A percentile compares a stretch with the other conserved stretches of the same genome.
phyloP scores from a whole-genome alignment of 2,113 vertebrate genomes.

The Cheilinus undulatus region DNA sequence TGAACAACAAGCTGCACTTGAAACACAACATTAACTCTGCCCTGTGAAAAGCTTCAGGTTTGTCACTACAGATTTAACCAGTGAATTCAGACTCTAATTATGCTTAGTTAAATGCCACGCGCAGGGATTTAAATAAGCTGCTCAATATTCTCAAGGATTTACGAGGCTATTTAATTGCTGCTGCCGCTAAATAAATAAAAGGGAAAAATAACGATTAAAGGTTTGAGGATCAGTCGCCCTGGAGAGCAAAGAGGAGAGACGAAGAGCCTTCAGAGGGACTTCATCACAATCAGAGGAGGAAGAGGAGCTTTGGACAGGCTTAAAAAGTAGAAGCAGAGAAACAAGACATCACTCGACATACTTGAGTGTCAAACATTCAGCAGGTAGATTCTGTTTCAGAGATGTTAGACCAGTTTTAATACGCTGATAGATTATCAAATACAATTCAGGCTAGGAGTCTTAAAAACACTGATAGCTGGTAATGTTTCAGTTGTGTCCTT shows the following conservation, averaged over 20 bases:
- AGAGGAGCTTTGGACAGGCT: neutral
- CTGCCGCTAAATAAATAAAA: conserved; percentile 31
- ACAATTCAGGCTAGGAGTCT: too few species aligned
- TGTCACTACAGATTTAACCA: conserved; percentile 77
- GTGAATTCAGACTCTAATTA: conserved; percentile 70
- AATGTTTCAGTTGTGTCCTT: too few species aligned
- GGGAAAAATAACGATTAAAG: conserved; percentile 10
- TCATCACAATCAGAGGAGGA: neutral
- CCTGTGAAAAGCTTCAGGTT: conserved; percentile 54
- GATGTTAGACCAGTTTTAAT: too few species aligned
- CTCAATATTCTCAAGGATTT: conserved; percentile 46
- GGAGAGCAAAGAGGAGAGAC: conserved; percentile 8
- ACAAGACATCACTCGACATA: neutral
- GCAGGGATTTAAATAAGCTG: conserved; percentile 44
- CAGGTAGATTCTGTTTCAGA: too few species aligned
- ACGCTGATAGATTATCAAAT: too few species aligned
- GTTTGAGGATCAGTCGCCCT: conserved; percentile 14
- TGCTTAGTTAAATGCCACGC: conserved; percentile 57
- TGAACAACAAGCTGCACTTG: conserved; percentile 52
- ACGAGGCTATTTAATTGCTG: conserved; percentile 13
- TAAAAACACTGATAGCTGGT: too few species aligned
- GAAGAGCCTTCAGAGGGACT: neutral
- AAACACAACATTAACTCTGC: conserved; percentile 79
- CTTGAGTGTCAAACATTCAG: too few species aligned
- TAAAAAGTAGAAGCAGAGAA: neutral